Evolutionary conservation across 2,797 vertebrate species (phyloP).

Genomic region (Falco peregrinus): DNA sequence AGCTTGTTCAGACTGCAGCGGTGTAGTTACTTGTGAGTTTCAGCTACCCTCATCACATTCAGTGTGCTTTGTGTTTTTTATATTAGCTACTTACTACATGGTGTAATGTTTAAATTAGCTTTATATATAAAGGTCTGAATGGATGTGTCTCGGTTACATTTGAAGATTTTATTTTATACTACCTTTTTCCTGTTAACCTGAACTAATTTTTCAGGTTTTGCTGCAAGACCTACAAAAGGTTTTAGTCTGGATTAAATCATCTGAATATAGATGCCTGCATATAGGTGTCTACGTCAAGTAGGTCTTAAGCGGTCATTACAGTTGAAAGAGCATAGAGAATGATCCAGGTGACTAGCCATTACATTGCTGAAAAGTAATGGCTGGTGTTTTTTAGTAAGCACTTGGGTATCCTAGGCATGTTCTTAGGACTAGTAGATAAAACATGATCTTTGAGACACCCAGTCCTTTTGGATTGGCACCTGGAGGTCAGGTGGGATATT

Average conservation of each 20-base stretch:
- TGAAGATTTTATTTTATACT: background rate
- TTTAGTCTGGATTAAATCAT: background rate
- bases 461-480: background rate
- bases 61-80: background rate
- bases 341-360: background rate
- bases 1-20: slow-evolving; percentile 23
- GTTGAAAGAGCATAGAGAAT: background rate
- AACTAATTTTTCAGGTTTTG: background rate
- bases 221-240: background rate
- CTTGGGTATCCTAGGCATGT: background rate
- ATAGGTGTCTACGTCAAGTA: background rate
- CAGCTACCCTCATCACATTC: background rate
- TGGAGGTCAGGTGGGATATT: background rate
- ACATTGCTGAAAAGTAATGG: background rate
- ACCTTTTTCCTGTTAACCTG: background rate
- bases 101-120: background rate
- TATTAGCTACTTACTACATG: background rate
- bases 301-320: background rate
- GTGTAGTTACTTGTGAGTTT: background rate
- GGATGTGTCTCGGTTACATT: background rate
- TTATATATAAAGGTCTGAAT: background rate
- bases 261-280: background rate
- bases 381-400: background rate
- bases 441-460: background rate
- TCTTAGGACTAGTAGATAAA: background rate